phyloP scores from a whole-genome alignment of 2,797 vertebrate genomes.

The Alca torda region DNA sequence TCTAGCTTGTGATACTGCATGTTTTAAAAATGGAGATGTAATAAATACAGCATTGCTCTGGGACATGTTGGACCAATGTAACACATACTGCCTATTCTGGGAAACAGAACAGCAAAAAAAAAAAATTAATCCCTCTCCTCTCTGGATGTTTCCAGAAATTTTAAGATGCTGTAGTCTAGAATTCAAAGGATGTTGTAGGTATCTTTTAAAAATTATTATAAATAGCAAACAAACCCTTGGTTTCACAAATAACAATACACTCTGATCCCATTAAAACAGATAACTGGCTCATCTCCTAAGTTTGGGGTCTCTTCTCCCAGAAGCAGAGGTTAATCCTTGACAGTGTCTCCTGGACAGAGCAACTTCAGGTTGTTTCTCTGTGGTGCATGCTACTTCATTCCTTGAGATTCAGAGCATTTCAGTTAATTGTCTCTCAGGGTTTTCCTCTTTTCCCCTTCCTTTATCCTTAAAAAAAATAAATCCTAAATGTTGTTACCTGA shows the following conservation, averaged over 20 bases:
- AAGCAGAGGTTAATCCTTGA: slow-evolving; percentile 7
- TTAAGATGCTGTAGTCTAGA: not conserved
- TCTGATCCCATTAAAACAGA: not conserved
- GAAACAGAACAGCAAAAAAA: not conserved
- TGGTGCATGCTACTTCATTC: not conserved
- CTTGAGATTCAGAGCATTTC: not conserved
- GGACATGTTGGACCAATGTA: not conserved
- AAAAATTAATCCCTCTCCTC: not conserved
- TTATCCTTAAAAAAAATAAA: not conserved
- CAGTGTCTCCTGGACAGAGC: not conserved
- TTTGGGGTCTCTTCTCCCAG: not conserved
- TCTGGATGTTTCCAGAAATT: not conserved
- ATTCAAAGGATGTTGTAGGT: not conserved
- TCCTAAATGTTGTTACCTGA: not conserved
- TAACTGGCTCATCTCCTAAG: not conserved
- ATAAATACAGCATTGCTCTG: not conserved
- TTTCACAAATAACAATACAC: not conserved
- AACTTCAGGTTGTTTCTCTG: not conserved
- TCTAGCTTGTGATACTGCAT: not conserved
- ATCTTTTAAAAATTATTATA: not conserved
- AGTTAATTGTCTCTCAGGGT: not conserved
- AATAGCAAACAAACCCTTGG: not conserved
- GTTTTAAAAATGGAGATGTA: not conserved
- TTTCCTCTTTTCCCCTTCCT: not conserved
- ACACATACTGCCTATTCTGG: not conserved